Conservation (phyloP, 2,113 vertebrate species). For the Hystrix brachyura region DNA sequence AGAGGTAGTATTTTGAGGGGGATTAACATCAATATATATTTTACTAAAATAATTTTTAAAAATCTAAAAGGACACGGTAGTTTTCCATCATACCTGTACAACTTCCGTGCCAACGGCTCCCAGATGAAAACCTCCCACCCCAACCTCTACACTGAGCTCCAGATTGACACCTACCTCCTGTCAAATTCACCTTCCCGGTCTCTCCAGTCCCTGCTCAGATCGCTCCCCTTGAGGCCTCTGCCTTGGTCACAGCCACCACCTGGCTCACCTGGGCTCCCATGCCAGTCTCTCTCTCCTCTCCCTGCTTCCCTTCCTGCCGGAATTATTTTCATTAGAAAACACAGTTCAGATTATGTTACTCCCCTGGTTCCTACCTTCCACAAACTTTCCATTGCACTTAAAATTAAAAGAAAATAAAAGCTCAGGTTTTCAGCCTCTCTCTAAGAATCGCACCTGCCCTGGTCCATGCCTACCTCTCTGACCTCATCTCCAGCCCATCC, state of each 20-base stretch:
- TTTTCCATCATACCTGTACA: background rate
- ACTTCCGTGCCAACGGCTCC: background rate
- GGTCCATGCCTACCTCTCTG: background rate
- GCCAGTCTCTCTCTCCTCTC: background rate
- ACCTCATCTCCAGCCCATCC: background rate
- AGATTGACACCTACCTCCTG: background rate
- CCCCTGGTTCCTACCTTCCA: background rate
- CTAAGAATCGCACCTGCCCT: background rate
- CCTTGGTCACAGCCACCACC: background rate
- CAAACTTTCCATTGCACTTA: background rate
- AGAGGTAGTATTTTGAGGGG: background rate
- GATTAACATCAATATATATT: background rate
- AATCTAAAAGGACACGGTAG: background rate
- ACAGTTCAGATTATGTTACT: background rate
- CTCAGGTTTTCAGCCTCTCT: background rate
- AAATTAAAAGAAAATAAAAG: conserved; percentile 44
- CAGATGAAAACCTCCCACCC: background rate
- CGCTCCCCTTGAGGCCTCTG: too few species aligned
- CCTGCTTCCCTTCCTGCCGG: background rate
- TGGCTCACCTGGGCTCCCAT: background rate
- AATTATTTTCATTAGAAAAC: background rate
- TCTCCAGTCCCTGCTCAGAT: rapidly evolving
- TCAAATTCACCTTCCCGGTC: background rate
- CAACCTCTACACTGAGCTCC: background rate
- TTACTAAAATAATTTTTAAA: background rate